A percentile compares a stretch with the other conserved stretches of the same genome.
These are phyloP conservation scores for Oncopeltus fasciatus DNA, from an alignment of 1,140 invertebrate species.

Conservation along the genomic window DNA sequence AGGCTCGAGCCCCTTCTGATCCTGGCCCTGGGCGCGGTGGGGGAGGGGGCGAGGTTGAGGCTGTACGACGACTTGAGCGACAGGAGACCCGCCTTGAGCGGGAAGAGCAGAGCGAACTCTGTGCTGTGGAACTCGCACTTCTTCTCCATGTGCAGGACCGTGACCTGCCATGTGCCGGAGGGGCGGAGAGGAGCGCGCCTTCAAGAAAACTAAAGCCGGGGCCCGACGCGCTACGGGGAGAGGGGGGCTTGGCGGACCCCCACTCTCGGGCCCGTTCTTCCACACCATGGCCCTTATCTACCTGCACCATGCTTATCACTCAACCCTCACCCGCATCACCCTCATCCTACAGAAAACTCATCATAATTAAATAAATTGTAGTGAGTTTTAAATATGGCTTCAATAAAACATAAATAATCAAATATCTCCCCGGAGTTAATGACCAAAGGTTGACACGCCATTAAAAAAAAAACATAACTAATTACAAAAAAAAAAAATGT, in stretches of 20 bases:
- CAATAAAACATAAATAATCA: too few species aligned
- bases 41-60: slow-evolving; percentile 26
- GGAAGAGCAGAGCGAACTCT: slow-evolving; percentile 42
- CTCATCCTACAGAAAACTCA: too few species aligned
- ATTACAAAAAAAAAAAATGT: too few species aligned
- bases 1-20: slow-evolving; percentile 54
- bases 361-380: too few species aligned
- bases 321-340: too few species aligned
- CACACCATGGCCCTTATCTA: background rate
- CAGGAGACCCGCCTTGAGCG: slow-evolving; percentile 41
- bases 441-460: too few species aligned
- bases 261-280: background rate
- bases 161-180: background rate
- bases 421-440: too few species aligned
- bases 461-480: too few species aligned
- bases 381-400: too few species aligned
- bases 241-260: background rate
- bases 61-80: slow-evolving; percentile 36
- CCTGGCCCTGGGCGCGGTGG: slow-evolving; percentile 27
- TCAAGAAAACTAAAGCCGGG: too few species aligned
- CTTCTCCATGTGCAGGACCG: background rate
- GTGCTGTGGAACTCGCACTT: slow-evolving; percentile 24
- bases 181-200: too few species aligned
- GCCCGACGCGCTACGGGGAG: background rate
- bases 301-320: too few species aligned